phyloP scores from a whole-genome alignment of 2,888 invertebrate genomes.

The Herminia tarsipennalis region DNA sequence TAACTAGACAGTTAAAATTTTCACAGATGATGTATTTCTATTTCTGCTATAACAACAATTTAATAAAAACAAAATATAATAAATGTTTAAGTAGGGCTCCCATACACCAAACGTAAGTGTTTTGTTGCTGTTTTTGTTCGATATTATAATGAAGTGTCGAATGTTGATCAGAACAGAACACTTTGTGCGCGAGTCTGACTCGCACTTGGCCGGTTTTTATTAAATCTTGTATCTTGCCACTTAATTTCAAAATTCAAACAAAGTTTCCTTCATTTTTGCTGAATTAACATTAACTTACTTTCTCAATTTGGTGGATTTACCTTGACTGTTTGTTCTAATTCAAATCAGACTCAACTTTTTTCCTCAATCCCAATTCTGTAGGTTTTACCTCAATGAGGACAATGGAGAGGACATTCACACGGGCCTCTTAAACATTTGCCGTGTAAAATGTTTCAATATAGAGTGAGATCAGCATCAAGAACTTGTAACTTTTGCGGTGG shows the following conservation, averaged over 20 bases:
- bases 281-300: constrained; percentile 14
- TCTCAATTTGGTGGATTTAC: constrained; percentile 32
- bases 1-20: no score
- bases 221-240: no score
- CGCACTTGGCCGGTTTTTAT: no score
- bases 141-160: no score
- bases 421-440: constrained; percentile 42
- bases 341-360: constrained; percentile 7
- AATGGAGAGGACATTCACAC: constrained; percentile 4
- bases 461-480: constrained; percentile 53
- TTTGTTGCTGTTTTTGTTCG: no score
- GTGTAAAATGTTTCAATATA: constrained; percentile 71
- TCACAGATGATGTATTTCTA: no score
- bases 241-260: constrained; percentile 12
- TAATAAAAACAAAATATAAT: no score
- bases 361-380: background rate
- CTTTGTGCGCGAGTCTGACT: no score
- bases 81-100: no score
- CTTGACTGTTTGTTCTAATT: constrained; percentile 12
- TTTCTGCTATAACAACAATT: no score
- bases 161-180: no score
- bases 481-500: constrained; percentile 48
- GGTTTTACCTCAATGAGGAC: constrained; percentile 15
- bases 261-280: constrained; percentile 7
- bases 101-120: no score